Base-by-base conservation (phyloP, 2,888 invertebrate species). In the Rotaria magnacalcarata region DNA sequence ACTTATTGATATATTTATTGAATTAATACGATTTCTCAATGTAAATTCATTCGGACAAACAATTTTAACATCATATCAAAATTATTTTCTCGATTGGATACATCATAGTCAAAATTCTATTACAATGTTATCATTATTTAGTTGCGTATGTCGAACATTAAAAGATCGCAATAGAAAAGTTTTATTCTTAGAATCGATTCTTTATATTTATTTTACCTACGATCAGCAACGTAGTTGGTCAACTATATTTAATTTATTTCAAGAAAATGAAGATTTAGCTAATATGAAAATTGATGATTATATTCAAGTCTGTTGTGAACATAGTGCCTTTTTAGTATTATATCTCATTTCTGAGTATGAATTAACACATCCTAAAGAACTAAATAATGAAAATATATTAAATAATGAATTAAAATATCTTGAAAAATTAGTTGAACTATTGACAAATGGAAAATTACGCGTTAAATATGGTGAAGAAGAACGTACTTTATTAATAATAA, bases 51-150 rank as follows among this genome's bases (percentile, higher is more conserved):
- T 80, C 0, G 80, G 80, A 47, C 80, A 80, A 80, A 43, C 43
- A 80, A 47, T 43, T 10, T 47, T 80, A 16, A n/a, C 21, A n/a
- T 47, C 47, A 16, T 80, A 80, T 80, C 47, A 80, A n/a, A 80
- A 43, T 80, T 80, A 43, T 80, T 47, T 80, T 47, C 47, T 80
- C n/a, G 80, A 80, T n/a, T 80, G 80, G 80, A 80, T 80, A n/a
- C 80, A 47, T n/a, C 80, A 80, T 41, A 80, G 80, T 80, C 80
- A 80, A n/a, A 80, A 80, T 47, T 80, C 80, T 0, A 47, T 80
- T 4, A 47, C 47, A 24, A 80, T 80, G 80, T 47, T 80, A 80
- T 41, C 80, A 47, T 47, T 80, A 47, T 80, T 80, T 47, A n/a
- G 11, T n/a, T 47, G 47, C 47, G 19, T 80, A 80, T 80, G 80